phyloP scores from a whole-genome alignment of 2,797 vertebrate species.

The Orestias chungarensis region DNA sequence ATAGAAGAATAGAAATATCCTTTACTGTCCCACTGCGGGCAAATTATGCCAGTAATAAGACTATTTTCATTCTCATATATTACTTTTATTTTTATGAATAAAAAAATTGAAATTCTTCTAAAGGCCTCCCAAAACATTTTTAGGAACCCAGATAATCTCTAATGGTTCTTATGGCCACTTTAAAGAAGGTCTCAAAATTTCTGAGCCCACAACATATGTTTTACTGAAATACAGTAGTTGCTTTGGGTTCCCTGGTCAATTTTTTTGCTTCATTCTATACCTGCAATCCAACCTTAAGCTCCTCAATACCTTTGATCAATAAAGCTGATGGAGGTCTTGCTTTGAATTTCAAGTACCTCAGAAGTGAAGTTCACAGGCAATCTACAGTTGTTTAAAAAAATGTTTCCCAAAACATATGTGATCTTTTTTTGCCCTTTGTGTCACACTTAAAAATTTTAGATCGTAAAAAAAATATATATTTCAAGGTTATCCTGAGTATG shows the following conservation, averaged over 20 bases:
- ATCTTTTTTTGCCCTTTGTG: neutral
- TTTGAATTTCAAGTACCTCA: constrained; percentile 28
- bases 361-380: constrained; percentile 6
- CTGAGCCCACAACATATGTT: too few relatives aligned
- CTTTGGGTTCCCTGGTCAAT: neutral
- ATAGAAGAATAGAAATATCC: too few relatives aligned
- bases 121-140: too few relatives aligned
- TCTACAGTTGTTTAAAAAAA: neutral
- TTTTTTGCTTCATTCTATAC: neutral
- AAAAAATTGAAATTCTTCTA: too few relatives aligned
- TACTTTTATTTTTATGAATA: too few relatives aligned
- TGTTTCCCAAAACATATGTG: neutral
- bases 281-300: neutral
- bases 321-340: constrained; percentile 28
- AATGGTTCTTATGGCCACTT: too few relatives aligned
- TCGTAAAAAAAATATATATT: neutral
- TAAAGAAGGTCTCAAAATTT: too few relatives aligned
- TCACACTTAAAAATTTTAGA: neutral
- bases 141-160: too few relatives aligned
- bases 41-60: too few relatives aligned
- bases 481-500: too few relatives aligned
- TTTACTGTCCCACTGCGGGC: too few relatives aligned
- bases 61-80: too few relatives aligned
- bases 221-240: neutral
- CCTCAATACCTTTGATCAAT: neutral